Percentiles rank a stretch among this genome's conserved stretches.
Evolutionary conservation across 2,888 invertebrate genomes (phyloP).

Genomic region (Philereme transversata): DNA sequence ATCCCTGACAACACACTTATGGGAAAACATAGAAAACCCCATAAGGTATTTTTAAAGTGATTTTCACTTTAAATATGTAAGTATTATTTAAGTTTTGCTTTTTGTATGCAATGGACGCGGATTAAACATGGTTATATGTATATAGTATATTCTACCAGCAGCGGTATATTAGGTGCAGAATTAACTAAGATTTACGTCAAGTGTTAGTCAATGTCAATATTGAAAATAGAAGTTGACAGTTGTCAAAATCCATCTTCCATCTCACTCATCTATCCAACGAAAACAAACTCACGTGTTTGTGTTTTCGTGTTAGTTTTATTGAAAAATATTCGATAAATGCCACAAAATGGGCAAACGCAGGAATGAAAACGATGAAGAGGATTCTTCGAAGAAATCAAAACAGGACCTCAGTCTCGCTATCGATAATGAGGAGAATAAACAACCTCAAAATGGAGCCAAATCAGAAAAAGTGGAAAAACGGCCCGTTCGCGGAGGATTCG

Average conservation of each 20-base stretch:
- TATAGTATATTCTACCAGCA: too few relatives aligned
- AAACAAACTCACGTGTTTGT: constrained; percentile 54
- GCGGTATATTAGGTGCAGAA: too few relatives aligned
- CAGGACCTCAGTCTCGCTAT: constrained; percentile 43
- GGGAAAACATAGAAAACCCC: too few relatives aligned
- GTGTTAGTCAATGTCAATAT: too few relatives aligned
- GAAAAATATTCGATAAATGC: constrained; percentile 21
- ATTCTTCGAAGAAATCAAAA: constrained; percentile 53
- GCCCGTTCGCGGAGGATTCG: constrained; percentile 67
- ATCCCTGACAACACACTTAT: too few relatives aligned
- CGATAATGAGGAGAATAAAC: constrained; percentile 39
- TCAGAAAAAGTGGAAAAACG: constrained; percentile 28
- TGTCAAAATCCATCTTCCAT: not conserved
- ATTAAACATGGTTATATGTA: too few relatives aligned
- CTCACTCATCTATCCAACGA: constrained; percentile 25
- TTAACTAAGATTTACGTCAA: too few relatives aligned
- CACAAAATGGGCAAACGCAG: constrained; percentile 70
- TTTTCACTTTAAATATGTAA: too few relatives aligned
- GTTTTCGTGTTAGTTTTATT: constrained; percentile 2
- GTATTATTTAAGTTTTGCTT: too few relatives aligned
- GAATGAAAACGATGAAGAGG: constrained; percentile 52
- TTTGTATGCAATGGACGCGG: too few relatives aligned
- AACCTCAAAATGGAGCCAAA: constrained; percentile 56
- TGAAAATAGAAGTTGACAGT: too few relatives aligned
- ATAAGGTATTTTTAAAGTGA: too few relatives aligned